These are phyloP conservation scores for Portevinia maculata DNA, from an alignment of 2,888 invertebrate species.

Conservation along the genomic window DNA sequence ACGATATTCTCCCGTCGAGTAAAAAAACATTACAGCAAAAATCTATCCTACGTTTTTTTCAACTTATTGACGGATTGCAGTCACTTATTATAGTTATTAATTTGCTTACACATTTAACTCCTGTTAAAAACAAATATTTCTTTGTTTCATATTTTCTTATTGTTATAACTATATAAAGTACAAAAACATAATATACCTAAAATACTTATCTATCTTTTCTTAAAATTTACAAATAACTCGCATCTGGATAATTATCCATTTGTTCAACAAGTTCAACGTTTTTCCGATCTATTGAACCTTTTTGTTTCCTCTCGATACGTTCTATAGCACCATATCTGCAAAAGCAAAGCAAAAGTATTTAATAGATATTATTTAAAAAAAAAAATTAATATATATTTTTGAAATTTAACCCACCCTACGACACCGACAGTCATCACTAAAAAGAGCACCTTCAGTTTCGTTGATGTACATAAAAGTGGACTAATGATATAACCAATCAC, in stretches of 20 bases:
- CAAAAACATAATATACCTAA: conserved; percentile 1
- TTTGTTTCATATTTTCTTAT: background rate
- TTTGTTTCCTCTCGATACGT: conserved; percentile 75
- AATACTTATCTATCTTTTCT: background rate
- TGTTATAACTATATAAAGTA: conserved; percentile 1
- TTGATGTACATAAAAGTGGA: conserved; percentile 89
- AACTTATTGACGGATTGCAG: no score
- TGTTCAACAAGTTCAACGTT: conserved; percentile 73
- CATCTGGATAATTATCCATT: conserved; percentile 27
- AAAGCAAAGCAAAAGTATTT: conserved; percentile 4
- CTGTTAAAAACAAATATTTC: no score
- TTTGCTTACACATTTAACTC: no score
- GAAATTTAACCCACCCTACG: conserved; percentile 85
- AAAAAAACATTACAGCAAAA: no score
- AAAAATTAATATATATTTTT: background rate
- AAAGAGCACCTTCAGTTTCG: conserved; percentile 88
- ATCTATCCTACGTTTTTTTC: no score
- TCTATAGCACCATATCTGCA: conserved; percentile 80
- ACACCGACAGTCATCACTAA: conserved; percentile 89
- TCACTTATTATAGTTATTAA: no score
- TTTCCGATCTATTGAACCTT: conserved; percentile 65
- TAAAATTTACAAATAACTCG: conserved; percentile 16
- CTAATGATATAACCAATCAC: conserved; percentile 93
- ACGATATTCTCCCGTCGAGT: no score
- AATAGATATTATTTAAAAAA: background rate